A percentile compares a stretch with the other conserved stretches of the same genome.
Conservation (phyloP, 2,888 invertebrate species). For the Thalpophila matura region DNA sequence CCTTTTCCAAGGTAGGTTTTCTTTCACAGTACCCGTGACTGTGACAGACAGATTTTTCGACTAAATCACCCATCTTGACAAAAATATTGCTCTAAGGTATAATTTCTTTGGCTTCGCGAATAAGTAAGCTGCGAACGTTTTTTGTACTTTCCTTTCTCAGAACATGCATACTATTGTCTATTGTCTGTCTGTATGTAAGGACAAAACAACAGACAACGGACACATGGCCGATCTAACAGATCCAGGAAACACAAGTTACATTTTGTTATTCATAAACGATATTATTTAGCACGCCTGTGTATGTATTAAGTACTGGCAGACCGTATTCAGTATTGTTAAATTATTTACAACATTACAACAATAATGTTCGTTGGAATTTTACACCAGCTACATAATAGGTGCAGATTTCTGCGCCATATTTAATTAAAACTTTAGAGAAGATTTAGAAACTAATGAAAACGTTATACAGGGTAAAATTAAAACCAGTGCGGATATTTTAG, state of each 20-base stretch:
- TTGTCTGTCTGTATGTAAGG: constrained; percentile 32
- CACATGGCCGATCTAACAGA: constrained; percentile 11
- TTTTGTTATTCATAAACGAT: constrained; percentile 25
- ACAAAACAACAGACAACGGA: constrained; percentile 41
- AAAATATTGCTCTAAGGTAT: too few relatives aligned
- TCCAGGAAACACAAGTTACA: constrained; percentile 10
- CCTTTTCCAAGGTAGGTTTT: too few relatives aligned
- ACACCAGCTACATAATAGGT: neutral
- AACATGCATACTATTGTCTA: constrained; percentile 33
- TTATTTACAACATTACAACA: constrained; percentile 5
- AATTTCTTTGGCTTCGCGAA: neutral
- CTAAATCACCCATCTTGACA: too few relatives aligned
- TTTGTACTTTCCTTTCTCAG: constrained; percentile 38
- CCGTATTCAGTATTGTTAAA: neutral
- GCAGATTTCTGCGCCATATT: neutral
- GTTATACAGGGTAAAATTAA: too few relatives aligned
- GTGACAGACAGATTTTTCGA: too few relatives aligned
- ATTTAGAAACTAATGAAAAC: too few relatives aligned
- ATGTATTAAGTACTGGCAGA: neutral
- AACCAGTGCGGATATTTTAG: too few relatives aligned
- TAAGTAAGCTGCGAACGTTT: constrained; percentile 4
- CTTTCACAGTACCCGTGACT: too few relatives aligned
- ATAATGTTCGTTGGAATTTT: neutral
- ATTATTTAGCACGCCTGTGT: constrained; percentile 19
- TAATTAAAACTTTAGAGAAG: too few relatives aligned